These are phyloP conservation scores for Cinara cedri DNA, from an alignment of 2,888 invertebrate genomes.

Conservation along the genomic window DNA sequence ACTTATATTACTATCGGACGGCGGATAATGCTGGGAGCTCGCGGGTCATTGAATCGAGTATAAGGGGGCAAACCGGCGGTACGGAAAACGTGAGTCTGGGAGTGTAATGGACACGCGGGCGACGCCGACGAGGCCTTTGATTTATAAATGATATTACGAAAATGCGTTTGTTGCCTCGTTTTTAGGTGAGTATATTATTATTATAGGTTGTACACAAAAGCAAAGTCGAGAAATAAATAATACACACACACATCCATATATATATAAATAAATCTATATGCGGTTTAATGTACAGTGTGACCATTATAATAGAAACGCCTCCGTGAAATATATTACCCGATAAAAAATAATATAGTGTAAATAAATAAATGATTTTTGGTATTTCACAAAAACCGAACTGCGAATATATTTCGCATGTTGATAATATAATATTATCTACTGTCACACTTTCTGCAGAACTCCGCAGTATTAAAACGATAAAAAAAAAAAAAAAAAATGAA, in stretches of 20 bases:
- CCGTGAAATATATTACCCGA: too few relatives aligned
- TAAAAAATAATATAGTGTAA: too few relatives aligned
- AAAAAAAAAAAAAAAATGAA: too few relatives aligned
- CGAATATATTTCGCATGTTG: too few relatives aligned
- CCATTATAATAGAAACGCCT: not conserved
- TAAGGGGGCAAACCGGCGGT: not conserved
- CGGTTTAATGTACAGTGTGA: not conserved
- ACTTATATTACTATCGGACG: too few relatives aligned
- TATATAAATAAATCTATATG: not conserved
- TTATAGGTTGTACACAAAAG: not conserved
- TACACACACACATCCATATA: not conserved
- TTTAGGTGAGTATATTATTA: not conserved
- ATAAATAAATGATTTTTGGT: too few relatives aligned
- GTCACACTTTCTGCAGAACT: too few relatives aligned
- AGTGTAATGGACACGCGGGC: not conserved
- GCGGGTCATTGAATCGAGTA: constrained; percentile 14
- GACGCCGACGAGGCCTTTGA: not conserved
- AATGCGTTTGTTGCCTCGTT: not conserved
- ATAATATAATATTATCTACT: too few relatives aligned
- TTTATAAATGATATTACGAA: constrained; percentile 22
- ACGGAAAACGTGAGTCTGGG: not conserved
- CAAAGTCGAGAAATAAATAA: constrained; percentile 31
- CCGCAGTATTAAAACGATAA: too few relatives aligned
- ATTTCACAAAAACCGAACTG: too few relatives aligned
- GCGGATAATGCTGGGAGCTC: not conserved